Percentiles rank a stretch among this genome's conserved stretches.
Conservation (phyloP, 2,113 vertebrate species). For the Zosterops borbonicus region DNA sequence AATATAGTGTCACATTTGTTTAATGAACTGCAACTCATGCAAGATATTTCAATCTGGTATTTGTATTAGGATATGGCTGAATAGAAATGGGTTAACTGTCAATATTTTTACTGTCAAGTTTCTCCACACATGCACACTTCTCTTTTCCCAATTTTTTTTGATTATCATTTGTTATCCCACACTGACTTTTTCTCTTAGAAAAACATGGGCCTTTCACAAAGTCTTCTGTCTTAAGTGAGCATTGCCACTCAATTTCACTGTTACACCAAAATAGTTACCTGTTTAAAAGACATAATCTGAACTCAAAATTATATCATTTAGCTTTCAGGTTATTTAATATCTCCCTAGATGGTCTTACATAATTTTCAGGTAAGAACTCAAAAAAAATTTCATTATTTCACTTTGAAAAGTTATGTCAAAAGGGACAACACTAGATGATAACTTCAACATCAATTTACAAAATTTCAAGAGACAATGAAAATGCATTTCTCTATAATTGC, state of each 20-base stretch:
- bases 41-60: slow-evolving; percentile 71
- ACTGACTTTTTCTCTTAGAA: neutral
- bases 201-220: neutral
- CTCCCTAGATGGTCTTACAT: neutral
- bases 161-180: slow-evolving; percentile 47
- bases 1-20: slow-evolving; percentile 75
- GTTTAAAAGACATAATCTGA: neutral
- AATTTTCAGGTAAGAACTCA: neutral
- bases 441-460: neutral
- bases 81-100: slow-evolving; percentile 69
- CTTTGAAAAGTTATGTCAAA: neutral
- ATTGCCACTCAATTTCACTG: neutral
- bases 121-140: slow-evolving; percentile 24
- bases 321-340: neutral
- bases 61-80: slow-evolving; percentile 54
- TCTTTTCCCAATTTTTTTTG: neutral
- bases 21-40: slow-evolving; percentile 73
- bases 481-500: neutral
- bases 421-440: neutral
- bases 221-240: neutral
- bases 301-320: neutral
- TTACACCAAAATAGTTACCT: neutral
- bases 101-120: slow-evolving; percentile 73
- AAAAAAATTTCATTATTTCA: neutral
- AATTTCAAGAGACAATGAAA: neutral